Evolutionary conservation across 2,797 vertebrate species (phyloP).

Genomic region (Babyrousa celebensis): DNA sequence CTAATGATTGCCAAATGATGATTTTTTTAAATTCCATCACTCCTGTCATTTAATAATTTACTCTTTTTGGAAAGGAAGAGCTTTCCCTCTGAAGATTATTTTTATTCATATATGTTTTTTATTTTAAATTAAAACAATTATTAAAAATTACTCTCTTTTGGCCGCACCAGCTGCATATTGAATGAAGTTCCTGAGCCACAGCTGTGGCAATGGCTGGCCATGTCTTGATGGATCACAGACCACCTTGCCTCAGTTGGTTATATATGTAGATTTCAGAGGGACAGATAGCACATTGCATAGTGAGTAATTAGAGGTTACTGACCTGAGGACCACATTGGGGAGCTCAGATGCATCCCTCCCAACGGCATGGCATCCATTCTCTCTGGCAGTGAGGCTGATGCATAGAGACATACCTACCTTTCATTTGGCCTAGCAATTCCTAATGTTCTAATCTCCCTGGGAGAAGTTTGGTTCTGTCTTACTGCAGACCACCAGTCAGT

Average conservation of each 20-base stretch:
- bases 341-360: neutral
- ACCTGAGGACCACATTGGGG: neutral
- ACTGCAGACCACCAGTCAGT: neutral
- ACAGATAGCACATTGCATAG: neutral
- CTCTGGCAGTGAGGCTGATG: neutral
- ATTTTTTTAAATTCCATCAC: neutral
- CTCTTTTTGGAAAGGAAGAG: neutral
- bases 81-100: neutral
- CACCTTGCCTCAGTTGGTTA: neutral
- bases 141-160: too few species aligned
- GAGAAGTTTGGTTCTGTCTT: neutral
- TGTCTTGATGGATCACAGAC: neutral
- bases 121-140: neutral
- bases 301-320: neutral
- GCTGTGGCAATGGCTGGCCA: neutral
- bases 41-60: neutral
- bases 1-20: neutral
- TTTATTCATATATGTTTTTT: neutral
- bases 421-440: neutral
- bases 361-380: neutral
- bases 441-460: neutral
- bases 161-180: too few species aligned
- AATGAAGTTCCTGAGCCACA: too few species aligned
- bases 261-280: neutral
- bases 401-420: neutral